These are phyloP conservation scores for Prolemur simus DNA, from an alignment of 2,113 vertebrate species.

Conservation along the genomic window DNA sequence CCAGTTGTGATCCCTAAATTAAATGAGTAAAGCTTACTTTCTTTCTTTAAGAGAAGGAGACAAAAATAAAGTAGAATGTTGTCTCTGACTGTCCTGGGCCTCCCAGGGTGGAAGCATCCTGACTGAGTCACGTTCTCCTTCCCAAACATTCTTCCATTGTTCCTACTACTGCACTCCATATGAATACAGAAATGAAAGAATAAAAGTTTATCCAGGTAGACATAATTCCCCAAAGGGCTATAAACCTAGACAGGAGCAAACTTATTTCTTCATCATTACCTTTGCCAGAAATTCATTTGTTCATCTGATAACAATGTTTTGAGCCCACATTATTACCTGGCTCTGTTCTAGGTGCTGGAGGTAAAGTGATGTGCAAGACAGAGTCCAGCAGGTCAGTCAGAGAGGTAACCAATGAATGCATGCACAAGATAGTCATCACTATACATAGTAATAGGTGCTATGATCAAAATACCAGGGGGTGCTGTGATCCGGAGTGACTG, in stretches of 20 bases:
- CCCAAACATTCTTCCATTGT: background rate
- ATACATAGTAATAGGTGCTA: fast-evolving
- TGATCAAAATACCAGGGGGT: background rate
- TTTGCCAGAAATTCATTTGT: background rate
- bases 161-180: background rate
- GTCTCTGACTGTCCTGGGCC: background rate
- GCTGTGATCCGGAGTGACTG: fast-evolving
- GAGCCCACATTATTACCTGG: background rate
- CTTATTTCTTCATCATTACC: background rate
- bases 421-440: background rate
- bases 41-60: background rate
- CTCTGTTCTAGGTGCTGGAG: background rate
- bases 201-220: background rate
- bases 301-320: background rate
- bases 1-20: background rate
- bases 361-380: background rate
- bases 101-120: background rate
- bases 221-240: background rate
- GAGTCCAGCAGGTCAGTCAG: background rate
- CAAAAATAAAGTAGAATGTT: background rate
- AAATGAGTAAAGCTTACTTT: background rate
- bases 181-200: background rate
- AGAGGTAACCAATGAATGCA: background rate
- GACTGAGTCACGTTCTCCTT: background rate
- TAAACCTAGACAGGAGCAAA: background rate